Evolutionary conservation across 1,140 invertebrate species (phyloP).

Genomic region (Zaprionus nigranus): DNA sequence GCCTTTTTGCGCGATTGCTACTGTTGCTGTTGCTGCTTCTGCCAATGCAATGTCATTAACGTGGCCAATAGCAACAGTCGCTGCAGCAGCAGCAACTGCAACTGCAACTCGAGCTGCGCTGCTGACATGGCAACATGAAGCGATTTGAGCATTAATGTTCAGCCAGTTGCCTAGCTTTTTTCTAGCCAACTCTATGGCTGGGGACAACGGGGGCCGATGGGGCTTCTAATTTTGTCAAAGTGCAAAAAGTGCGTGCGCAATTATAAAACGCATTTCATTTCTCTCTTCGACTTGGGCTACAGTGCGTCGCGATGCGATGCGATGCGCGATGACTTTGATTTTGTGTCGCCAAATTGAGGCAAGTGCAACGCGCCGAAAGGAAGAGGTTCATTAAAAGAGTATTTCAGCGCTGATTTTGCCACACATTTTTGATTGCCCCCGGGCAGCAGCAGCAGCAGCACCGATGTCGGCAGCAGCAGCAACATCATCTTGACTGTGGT

Average conservation of each 20-base stretch:
- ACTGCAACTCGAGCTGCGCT: constrained; percentile 49
- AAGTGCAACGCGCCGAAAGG: constrained; percentile 50
- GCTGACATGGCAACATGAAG: constrained; percentile 82
- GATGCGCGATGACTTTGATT: constrained; percentile 74
- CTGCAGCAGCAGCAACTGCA: constrained; percentile 40
- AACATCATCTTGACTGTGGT: constrained; percentile 49
- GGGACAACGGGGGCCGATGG: not conserved
- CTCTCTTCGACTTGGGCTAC: constrained; percentile 1
- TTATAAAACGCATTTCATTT: constrained; percentile 78
- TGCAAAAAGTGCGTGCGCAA: constrained; percentile 78
- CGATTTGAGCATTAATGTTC: constrained; percentile 82
- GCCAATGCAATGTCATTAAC: constrained; percentile 74
- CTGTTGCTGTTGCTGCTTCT: constrained; percentile 33
- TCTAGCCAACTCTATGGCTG: not conserved
- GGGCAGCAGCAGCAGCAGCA: constrained; percentile 26
- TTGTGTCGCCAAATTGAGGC: constrained; percentile 79
- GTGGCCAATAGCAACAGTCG: constrained; percentile 54
- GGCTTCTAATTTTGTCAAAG: constrained; percentile 72
- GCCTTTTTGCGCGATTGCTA: constrained; percentile 48
- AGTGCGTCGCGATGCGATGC: constrained; percentile 6
- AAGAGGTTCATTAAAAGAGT: constrained; percentile 82
- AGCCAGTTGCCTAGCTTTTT: constrained; percentile 58
- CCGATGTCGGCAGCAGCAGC: constrained; percentile 25
- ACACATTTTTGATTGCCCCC: constrained; percentile 78
- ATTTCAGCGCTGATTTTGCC: constrained; percentile 77